Evolutionary conservation across 2,888 invertebrate genomes (phyloP), one percentile per base, ranked within the genome.

Genomic region (Sphaerophoria taeniata): DNA sequence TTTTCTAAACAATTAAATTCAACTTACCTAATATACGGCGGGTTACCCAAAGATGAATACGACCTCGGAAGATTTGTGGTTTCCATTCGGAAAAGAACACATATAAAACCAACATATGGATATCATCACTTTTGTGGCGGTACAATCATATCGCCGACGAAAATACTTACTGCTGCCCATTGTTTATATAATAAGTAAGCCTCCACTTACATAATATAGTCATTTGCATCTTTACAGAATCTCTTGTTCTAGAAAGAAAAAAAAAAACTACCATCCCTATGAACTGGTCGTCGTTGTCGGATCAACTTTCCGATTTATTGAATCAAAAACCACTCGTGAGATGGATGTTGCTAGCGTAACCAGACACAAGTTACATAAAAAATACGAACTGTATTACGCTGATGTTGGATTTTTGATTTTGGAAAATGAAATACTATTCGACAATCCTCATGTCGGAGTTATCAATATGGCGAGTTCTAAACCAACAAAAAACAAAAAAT

Each of bases 91-190:
- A 5, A 55, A 2, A 70, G 14, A 58, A 12, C 47, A 4, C 5
- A 56, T 56, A 0, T 39, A 14, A 11, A 55, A 5, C n/a, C 53
- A 6, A 31, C 45, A 5, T 39, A 71, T 53, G 81, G 81, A 33
- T 56, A 39, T 61, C 24, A 43, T 49, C 82, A 82, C 11, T 61
- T 77, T 7, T 82, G 82, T 49, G 77, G 77, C 4, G 82, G 82
- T 9, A 3, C 72, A 31, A 72, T 82, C 51, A 72, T 82, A 24
- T 58, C 71, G 0, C 14, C 65, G 39, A 60, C 43, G 1, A 82
- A 69, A 33, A 72, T 82, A n/a, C 33, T 82, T 12, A 82, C 82
- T 24, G 82, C 82, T 14, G 82, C 77, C 9, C 82, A 82, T 47
- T 82, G 82, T 4, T 14, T 82, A 2, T 2, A 2, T 16, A 4